These are phyloP conservation scores for Ceyx melanurus DNA, from an alignment of 2,113 vertebrate species.

Conservation along the genomic window DNA sequence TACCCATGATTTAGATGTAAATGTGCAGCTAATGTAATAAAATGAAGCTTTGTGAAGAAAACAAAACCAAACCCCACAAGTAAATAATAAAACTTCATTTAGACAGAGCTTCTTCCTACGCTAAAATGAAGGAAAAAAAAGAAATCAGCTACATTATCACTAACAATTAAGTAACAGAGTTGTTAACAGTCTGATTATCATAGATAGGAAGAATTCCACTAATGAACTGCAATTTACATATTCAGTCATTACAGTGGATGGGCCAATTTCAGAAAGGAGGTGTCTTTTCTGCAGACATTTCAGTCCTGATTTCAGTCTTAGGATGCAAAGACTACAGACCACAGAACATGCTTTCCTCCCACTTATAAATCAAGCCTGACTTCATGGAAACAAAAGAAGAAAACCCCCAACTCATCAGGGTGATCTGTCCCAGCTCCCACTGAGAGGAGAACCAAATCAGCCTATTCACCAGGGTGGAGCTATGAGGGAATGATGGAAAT, in stretches of 20 bases:
- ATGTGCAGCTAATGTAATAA: neutral
- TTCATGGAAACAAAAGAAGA: conserved; percentile 3
- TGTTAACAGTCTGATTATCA: conserved; percentile 81
- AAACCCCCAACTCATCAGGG: neutral
- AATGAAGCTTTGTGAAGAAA: neutral
- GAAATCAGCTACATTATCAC: conserved; percentile 68
- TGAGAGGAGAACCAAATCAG: neutral
- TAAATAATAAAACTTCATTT: neutral
- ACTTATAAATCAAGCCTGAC: neutral
- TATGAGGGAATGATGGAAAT: conserved; percentile 5
- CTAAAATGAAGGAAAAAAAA: conserved; percentile 47
- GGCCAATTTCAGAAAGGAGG: conserved; percentile 63
- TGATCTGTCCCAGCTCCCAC: neutral
- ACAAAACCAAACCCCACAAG: no score
- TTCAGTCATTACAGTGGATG: conserved; percentile 73
- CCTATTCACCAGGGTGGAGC: neutral
- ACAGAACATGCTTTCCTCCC: neutral
- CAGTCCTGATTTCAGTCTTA: conserved; percentile 15
- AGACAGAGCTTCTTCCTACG: neutral
- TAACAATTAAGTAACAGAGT: conserved; percentile 75
- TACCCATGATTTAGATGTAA: neutral
- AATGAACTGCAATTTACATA: conserved; percentile 81
- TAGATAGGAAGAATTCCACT: conserved; percentile 76
- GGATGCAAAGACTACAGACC: neutral
- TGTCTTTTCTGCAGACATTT: conserved; percentile 41